phyloP scores from a whole-genome alignment of 2,888 invertebrate genomes.

The Pristionchus entomophagus region DNA sequence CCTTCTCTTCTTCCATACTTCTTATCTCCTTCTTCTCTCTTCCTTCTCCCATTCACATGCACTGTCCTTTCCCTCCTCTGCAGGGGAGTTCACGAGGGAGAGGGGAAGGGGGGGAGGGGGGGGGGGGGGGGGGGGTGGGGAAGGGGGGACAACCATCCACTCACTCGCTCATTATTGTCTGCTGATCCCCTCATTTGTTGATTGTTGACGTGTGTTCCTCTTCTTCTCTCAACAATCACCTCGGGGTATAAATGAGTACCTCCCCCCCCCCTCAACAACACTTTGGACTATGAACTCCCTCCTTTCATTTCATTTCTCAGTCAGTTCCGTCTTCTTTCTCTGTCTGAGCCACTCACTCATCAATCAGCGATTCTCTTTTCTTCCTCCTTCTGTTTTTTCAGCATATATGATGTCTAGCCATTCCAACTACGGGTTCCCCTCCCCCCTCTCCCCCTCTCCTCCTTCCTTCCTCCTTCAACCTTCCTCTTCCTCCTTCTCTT shows the following conservation, averaged over 20 bases:
- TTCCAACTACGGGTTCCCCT: no score
- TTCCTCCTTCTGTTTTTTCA: no score
- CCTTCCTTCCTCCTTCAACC: background rate
- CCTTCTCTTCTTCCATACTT: background rate
- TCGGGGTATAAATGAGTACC: background rate
- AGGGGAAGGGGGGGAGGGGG: background rate
- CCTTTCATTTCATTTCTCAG: background rate
- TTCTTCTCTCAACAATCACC: background rate
- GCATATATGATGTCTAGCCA: no score
- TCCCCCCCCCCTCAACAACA: background rate
- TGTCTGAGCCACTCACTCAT: no score
- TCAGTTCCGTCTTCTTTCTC: no score
- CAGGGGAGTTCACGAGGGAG: background rate
- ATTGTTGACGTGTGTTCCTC: background rate
- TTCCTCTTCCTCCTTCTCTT: slow-evolving; percentile 19
- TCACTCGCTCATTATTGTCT: slow-evolving; percentile 11
- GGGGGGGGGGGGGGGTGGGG: background rate
- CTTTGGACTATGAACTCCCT: background rate
- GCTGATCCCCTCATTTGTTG: slow-evolving; percentile 4
- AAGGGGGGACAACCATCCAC: no score
- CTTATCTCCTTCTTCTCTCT: slow-evolving; percentile 1
- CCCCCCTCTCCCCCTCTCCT: no score
- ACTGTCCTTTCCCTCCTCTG: background rate
- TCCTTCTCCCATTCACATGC: slow-evolving; percentile 1
- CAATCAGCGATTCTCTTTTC: no score